Conservation (phyloP, 2,797 vertebrate species). For the Takifugu rubripes region DNA sequence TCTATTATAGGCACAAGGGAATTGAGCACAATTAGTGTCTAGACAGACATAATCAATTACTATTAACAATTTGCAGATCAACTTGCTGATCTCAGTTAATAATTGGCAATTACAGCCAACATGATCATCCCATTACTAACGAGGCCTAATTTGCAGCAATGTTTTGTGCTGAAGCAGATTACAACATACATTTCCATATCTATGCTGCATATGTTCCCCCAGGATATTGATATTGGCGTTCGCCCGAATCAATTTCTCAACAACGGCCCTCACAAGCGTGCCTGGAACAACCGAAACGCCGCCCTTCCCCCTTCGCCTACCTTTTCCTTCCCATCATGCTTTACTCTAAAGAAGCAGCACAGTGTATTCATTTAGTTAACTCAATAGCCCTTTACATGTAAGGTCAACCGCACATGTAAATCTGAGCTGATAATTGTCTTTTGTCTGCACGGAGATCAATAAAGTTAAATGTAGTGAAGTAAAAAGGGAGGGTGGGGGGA, state of each 20-base stretch:
- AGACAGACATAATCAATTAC: slow-evolving; percentile 63
- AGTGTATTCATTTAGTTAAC: slow-evolving; percentile 86
- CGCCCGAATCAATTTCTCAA: slow-evolving; percentile 39
- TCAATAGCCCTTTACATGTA: slow-evolving; percentile 86
- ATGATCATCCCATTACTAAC: slow-evolving; percentile 58
- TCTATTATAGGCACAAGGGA: slow-evolving; percentile 50
- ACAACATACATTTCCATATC: slow-evolving; percentile 21
- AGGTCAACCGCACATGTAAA: slow-evolving; percentile 89
- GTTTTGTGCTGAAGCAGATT: slow-evolving; percentile 16
- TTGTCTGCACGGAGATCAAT: slow-evolving; percentile 84
- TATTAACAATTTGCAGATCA: slow-evolving; percentile 60
- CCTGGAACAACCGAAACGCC: slow-evolving; percentile 3
- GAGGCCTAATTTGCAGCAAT: slow-evolving; percentile 31
- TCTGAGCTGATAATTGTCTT: slow-evolving; percentile 87
- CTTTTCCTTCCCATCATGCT: slow-evolving; percentile 67
- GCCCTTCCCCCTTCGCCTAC: background rate
- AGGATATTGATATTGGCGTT: slow-evolving; percentile 36
- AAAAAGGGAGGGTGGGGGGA: slow-evolving; percentile 43
- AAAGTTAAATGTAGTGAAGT: slow-evolving; percentile 81
- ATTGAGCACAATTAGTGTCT: slow-evolving; percentile 57
- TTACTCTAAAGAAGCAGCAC: slow-evolving; percentile 75
- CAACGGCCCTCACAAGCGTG: background rate
- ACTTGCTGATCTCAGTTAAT: slow-evolving; percentile 59
- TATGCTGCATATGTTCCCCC: background rate
- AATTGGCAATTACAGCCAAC: slow-evolving; percentile 60